These are phyloP conservation scores for Anguilla anguilla DNA, from an alignment of 2,797 vertebrate species.

Conservation along the genomic window DNA sequence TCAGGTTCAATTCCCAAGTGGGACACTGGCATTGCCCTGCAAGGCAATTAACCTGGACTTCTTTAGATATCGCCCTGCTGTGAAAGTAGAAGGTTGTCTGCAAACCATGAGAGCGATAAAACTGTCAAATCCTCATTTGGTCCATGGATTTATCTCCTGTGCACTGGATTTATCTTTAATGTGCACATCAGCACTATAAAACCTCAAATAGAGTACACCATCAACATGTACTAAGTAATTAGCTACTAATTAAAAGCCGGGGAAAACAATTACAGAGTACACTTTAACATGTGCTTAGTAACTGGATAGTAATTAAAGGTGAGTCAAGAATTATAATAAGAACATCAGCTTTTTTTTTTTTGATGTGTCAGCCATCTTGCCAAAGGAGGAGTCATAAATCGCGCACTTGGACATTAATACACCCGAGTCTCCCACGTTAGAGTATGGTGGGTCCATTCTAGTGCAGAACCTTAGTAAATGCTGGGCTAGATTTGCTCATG, in stretches of 20 bases:
- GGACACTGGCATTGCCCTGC: not conserved
- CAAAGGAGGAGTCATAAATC: slow-evolving; percentile 38
- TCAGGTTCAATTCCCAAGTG: not conserved
- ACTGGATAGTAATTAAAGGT: slow-evolving; percentile 35
- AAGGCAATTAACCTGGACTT: slow-evolving; percentile 1
- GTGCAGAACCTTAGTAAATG: slow-evolving; percentile 17
- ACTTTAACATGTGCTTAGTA: slow-evolving; percentile 20
- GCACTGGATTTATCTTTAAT: not conserved
- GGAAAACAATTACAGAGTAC: not conserved
- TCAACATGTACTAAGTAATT: slow-evolving; percentile 28
- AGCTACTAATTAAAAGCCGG: slow-evolving; percentile 28
- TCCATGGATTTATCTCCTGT: no score
- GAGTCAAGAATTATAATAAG: slow-evolving; percentile 37
- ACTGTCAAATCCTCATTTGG: slow-evolving; percentile 8
- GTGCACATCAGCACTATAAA: not conserved
- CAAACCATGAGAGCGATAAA: not conserved
- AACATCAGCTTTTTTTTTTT: slow-evolving; percentile 35
- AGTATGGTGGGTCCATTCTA: slow-evolving; percentile 14
- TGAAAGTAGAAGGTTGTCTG: not conserved
- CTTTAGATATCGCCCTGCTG: not conserved
- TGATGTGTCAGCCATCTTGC: slow-evolving; percentile 35
- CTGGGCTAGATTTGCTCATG: not conserved
- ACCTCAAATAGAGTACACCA: slow-evolving; percentile 13
- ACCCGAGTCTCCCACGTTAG: slow-evolving; percentile 25
- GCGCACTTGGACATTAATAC: slow-evolving; percentile 31